A percentile compares a stretch with the other conserved stretches of the same genome.
Evolutionary conservation across 2,888 invertebrate genomes (phyloP).

Genomic region (Drosophila dives): DNA sequence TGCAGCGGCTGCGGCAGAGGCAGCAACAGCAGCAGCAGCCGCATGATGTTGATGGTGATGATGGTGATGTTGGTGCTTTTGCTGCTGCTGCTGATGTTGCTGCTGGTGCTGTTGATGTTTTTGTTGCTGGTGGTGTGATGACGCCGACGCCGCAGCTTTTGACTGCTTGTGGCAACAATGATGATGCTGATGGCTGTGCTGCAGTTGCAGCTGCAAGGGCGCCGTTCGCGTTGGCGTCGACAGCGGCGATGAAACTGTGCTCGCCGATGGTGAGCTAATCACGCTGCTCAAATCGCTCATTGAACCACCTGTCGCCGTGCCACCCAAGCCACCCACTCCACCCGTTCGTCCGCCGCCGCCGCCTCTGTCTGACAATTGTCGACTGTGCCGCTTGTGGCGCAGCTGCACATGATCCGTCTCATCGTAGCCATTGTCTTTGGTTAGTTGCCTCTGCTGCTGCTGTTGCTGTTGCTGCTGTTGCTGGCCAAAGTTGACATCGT

Average conservation of each 20-base stretch:
- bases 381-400: conserved; percentile 74
- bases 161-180: conserved; percentile 79
- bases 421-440: conserved; percentile 70
- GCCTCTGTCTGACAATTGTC: conserved; percentile 60
- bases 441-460: conserved; percentile 40
- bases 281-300: conserved; percentile 82
- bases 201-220: conserved; percentile 69
- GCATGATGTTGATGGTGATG: conserved; percentile 56
- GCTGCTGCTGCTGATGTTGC: conserved; percentile 44
- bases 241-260: conserved; percentile 81
- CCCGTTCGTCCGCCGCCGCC: conserved; percentile 16
- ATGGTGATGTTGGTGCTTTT: conserved; percentile 48
- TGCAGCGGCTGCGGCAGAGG: conserved; percentile 27
- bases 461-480: conserved; percentile 24
- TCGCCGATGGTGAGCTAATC: conserved; percentile 81
- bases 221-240: conserved; percentile 82
- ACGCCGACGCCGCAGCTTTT: conserved; percentile 28
- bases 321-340: conserved; percentile 10
- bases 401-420: conserved; percentile 80
- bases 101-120: conserved; percentile 58
- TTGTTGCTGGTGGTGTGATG: conserved; percentile 54
- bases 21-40: conserved; percentile 43
- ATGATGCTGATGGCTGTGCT: conserved; percentile 58
- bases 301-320: conserved; percentile 50
- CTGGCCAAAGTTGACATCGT: conserved; percentile 67